Percentiles rank a stretch among this genome's conserved stretches.
These are phyloP conservation scores for Antheraea pernyi DNA, from an alignment of 1,140 invertebrate genomes.

Conservation along the genomic window DNA sequence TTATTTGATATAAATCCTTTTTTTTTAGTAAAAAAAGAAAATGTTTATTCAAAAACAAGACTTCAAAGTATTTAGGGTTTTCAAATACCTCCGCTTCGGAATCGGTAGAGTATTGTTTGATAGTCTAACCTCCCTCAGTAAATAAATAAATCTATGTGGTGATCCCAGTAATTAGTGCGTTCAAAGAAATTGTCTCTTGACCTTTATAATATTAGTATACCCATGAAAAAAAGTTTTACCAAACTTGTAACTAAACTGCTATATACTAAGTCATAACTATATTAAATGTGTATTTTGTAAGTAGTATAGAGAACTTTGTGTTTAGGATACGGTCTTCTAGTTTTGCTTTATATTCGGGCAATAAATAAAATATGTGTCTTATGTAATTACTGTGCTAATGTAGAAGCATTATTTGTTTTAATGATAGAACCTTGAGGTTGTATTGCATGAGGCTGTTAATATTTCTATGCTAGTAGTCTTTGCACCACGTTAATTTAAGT, in stretches of 20 bases:
- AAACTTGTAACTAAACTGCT: neutral
- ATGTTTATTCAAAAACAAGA: no score
- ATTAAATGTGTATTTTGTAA: neutral
- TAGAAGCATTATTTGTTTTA: conserved; percentile 47
- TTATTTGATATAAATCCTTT: no score
- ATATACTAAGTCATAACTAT: neutral
- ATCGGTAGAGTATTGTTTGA: no score
- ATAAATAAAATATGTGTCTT: conserved; percentile 66
- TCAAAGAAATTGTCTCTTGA: no score
- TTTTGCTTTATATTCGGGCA: conserved; percentile 9
- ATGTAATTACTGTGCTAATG: conserved; percentile 60
- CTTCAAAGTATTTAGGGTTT: no score
- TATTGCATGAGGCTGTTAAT: conserved; percentile 63
- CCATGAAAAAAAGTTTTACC: no score
- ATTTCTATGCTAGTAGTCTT: conserved; percentile 36
- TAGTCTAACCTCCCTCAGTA: no score
- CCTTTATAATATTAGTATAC: neutral
- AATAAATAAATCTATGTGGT: no score
- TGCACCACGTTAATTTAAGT: conserved; percentile 22
- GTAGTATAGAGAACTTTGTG: neutral
- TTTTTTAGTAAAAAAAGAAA: no score
- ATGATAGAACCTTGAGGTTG: conserved; percentile 60
- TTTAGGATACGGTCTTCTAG: neutral
- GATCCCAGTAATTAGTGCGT: no score
- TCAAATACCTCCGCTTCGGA: no score